Evolutionary conservation across 2,797 vertebrate species (phyloP).

Genomic region (Gephyroberyx darwinii): DNA sequence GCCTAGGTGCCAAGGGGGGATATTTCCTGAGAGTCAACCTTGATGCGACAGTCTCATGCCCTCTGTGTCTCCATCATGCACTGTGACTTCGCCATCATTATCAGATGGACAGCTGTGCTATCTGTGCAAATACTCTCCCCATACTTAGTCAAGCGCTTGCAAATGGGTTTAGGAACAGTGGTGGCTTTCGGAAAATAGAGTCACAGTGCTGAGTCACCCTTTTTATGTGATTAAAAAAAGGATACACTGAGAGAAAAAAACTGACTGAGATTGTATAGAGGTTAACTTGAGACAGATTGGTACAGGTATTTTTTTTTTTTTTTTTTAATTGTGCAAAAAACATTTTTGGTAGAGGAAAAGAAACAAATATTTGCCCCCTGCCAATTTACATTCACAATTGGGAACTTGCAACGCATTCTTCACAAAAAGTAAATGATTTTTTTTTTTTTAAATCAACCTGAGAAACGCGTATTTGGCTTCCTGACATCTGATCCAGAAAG

Average conservation of each 20-base stretch:
- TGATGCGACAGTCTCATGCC: conserved; percentile 55
- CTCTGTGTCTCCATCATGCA: conserved; percentile 65
- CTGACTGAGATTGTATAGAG: not conserved
- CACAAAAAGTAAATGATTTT: no score
- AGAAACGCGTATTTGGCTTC: conserved; percentile 59
- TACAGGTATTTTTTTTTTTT: conserved; percentile 1
- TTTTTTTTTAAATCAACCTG: conserved; percentile 36
- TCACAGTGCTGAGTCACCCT: not conserved
- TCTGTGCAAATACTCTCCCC: conserved; percentile 45
- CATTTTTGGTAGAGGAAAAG: not conserved
- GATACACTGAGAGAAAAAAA: not conserved
- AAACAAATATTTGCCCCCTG: conserved; percentile 14
- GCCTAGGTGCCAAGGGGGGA: conserved; percentile 53
- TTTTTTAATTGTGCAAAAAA: not conserved
- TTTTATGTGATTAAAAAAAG: not conserved
- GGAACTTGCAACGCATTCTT: not conserved
- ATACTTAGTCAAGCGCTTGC: not conserved
- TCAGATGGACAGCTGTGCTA: conserved; percentile 34
- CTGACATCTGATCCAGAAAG: conserved; percentile 62
- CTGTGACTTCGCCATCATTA: conserved; percentile 50
- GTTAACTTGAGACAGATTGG: not conserved
- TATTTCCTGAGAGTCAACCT: conserved; percentile 68
- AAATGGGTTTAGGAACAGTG: conserved; percentile 13
- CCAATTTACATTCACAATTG: conserved; percentile 40
- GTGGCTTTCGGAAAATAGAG: not conserved